Conservation (phyloP, 2,113 vertebrate genomes). For the Ptychochromis oligacanthus region DNA sequence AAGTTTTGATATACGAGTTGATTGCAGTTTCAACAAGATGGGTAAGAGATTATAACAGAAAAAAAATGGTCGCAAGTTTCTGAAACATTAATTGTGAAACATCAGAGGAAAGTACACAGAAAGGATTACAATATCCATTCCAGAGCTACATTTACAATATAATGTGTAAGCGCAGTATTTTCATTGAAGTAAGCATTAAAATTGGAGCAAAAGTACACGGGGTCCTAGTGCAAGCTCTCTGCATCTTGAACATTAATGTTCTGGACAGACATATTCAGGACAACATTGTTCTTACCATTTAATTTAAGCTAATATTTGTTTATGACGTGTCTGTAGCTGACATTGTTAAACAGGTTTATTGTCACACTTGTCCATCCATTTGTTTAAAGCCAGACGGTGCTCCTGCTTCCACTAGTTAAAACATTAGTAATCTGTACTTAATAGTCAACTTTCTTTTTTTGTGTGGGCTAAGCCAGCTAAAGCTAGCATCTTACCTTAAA, state of each 20-base stretch:
- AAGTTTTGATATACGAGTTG: not conserved
- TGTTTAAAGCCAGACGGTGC: not conserved
- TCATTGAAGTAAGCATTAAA: too few relatives aligned
- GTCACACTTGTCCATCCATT: not conserved
- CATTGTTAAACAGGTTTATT: not conserved
- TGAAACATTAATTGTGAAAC: not conserved
- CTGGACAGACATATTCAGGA: not conserved
- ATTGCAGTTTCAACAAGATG: not conserved
- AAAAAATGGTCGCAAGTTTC: not conserved
- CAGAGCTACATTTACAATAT: not conserved
- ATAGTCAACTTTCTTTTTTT: not conserved
- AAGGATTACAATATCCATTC: not conserved
- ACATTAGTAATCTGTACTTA: not conserved
- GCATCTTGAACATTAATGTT: not conserved
- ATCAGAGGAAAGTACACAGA: not conserved
- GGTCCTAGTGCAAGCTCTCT: not conserved
- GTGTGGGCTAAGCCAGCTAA: not conserved
- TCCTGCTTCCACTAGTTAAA: not conserved
- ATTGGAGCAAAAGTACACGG: too few relatives aligned
- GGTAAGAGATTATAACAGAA: not conserved
- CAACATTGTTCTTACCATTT: not conserved
- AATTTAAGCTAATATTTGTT: rapidly evolving
- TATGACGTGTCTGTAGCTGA: not conserved
- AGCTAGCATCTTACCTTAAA: not conserved
- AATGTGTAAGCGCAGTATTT: not conserved